Base-by-base conservation (phyloP, 1,140 invertebrate species). In the Papilio machaon region DNA sequence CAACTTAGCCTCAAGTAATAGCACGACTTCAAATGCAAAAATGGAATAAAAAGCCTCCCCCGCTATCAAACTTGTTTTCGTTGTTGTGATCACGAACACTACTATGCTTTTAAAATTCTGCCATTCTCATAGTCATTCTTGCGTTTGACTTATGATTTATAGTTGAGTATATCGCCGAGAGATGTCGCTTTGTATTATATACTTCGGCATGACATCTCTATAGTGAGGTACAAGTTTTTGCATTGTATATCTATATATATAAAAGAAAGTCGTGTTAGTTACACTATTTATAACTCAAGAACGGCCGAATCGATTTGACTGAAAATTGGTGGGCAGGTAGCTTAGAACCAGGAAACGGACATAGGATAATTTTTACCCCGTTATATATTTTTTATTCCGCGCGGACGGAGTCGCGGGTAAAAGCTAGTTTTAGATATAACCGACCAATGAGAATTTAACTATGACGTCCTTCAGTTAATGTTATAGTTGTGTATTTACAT, bases 1-100 rank as follows among this genome's bases (percentile, higher is more conserved):
- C 64, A 38, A 70, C 30, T 11, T 70, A 64, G 60, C 30, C 30
- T 64, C 11, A 64, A 64, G 19, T 60, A 60, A 64, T 23, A 64
- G 30, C 64, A 70, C 64, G 64, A 70, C 64, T 70, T 70, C 13
- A 35, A 70, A 30, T 70, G 11, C 64, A 10, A 11, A 70, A 70
- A 70, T 70, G 30, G 64, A 35, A 70, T 70, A 70, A 70, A 70
- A 70, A 70, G 23, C 30, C 30, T 70, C 60, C 23, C 11, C 13
- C 30, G 30, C 23, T 2, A 70, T 70, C 64, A 17, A 67, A 67
- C 64, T 67, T 70, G 64, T 70, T 30, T 70, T 70, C 23, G 23
- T 30, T 70, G 64, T 70, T 70, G 64, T 70, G 64, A 30, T 70
- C 64, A 70, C 64, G 64, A 70, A 35, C 64, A 70, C 64, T 38